Conservation (phyloP, 1,140 invertebrate species). For the Drusus annulatus region DNA sequence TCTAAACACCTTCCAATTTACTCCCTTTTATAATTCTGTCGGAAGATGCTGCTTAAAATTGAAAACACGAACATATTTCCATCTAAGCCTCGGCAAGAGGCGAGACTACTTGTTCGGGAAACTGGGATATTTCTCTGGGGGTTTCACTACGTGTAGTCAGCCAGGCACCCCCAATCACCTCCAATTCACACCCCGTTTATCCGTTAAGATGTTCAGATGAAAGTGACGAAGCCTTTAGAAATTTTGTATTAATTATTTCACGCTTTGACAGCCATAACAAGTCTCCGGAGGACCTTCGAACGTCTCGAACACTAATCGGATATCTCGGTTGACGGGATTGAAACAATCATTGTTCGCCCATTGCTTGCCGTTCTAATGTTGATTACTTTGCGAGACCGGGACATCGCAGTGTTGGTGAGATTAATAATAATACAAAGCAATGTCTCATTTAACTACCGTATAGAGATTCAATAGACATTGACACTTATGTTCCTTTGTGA, state of each 20-base stretch:
- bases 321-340: background rate
- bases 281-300: background rate
- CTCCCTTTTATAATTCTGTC: background rate
- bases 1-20: background rate
- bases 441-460: too few species aligned
- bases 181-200: constrained; percentile 26
- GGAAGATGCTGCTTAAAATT: constrained; percentile 4
- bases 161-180: constrained; percentile 23
- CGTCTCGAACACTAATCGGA: background rate
- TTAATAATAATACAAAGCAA: too few species aligned
- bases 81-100: background rate
- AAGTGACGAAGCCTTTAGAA: background rate
- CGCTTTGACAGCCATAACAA: constrained; percentile 19
- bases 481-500: too few species aligned
- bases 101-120: background rate
- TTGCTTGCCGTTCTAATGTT: background rate
- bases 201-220: background rate
- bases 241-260: constrained; percentile 40
- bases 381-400: background rate
- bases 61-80: constrained; percentile 21
- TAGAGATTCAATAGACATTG: too few species aligned
- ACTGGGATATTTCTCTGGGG: background rate
- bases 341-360: background rate
- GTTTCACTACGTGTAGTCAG: constrained; percentile 1
- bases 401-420: too few species aligned